These are phyloP conservation scores for Panagrolaimus sp. DNA, from an alignment of 1,140 invertebrate genomes.

Conservation along the genomic window DNA sequence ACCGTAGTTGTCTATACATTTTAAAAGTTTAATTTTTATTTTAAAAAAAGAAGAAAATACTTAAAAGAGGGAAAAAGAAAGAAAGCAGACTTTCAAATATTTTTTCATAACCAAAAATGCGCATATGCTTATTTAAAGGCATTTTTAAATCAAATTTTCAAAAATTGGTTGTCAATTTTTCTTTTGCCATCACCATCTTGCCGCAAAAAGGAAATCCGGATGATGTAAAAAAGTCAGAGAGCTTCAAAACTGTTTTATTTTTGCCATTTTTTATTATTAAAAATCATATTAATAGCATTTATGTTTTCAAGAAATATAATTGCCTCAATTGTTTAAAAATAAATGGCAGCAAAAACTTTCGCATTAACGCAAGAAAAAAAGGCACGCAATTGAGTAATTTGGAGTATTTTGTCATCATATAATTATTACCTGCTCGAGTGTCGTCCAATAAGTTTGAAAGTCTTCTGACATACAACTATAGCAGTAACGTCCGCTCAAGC, in stretches of 20 bases:
- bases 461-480: conserved; percentile 53
- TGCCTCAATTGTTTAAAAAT: neutral
- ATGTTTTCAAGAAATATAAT: neutral
- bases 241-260: neutral
- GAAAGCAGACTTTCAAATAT: neutral
- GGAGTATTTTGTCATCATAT: conserved; percentile 1
- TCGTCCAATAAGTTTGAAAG: conserved; percentile 49
- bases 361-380: neutral
- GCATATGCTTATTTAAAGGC: conserved; percentile 2
- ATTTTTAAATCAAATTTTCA: conserved; percentile 12
- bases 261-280: neutral
- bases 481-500: conserved; percentile 40
- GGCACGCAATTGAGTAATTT: neutral
- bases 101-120: neutral
- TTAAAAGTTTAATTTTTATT: neutral
- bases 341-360: neutral
- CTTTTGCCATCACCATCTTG: neutral
- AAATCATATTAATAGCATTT: neutral
- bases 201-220: neutral
- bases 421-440: conserved; percentile 44
- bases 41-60: too few relatives aligned
- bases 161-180: neutral
- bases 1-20: neutral
- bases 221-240: neutral
- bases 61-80: neutral